phyloP scores from a whole-genome alignment of 2,113 vertebrate species.

The Pteropus alecto region DNA sequence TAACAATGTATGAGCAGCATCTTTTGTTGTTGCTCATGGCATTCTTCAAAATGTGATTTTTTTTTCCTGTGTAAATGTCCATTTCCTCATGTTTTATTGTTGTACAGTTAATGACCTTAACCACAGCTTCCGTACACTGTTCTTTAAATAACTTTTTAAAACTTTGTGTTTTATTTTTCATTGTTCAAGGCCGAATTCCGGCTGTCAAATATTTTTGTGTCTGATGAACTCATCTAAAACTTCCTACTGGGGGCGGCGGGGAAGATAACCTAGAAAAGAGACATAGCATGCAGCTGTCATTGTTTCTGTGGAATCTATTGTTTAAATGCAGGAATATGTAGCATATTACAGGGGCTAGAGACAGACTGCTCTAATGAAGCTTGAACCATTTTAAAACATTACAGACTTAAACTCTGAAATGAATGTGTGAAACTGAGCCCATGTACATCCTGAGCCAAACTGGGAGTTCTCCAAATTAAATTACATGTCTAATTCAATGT shows the following conservation, averaged over 20 bases:
- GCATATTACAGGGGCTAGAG: background rate
- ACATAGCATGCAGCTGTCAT: background rate
- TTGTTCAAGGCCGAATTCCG: background rate
- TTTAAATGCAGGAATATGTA: background rate
- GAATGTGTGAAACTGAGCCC: background rate
- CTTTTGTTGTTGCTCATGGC: background rate
- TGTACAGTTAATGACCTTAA: background rate
- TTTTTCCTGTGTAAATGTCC: background rate
- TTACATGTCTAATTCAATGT: background rate
- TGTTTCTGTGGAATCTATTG: slow-evolving; percentile 36
- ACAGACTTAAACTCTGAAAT: slow-evolving; percentile 7
- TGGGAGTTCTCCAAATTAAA: slow-evolving; percentile 10
- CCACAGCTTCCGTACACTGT: slow-evolving; percentile 24
- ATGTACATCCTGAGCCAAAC: background rate
- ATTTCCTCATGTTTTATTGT: slow-evolving; percentile 20
- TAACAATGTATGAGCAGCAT: background rate
- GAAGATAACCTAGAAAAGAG: slow-evolving; percentile 20
- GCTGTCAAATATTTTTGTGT: slow-evolving; percentile 40
- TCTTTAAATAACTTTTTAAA: slow-evolving; percentile 56
- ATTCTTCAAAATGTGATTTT: background rate
- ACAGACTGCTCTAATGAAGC: background rate
- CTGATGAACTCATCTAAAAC: slow-evolving; percentile 42
- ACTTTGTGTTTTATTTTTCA: slow-evolving; percentile 26
- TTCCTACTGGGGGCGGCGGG: background rate
- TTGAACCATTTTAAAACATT: background rate